Evolutionary conservation across 2,113 vertebrate genomes (phyloP), one percentile per base, ranked within the genome.

Genomic region (Nycticorax nycticorax): DNA sequence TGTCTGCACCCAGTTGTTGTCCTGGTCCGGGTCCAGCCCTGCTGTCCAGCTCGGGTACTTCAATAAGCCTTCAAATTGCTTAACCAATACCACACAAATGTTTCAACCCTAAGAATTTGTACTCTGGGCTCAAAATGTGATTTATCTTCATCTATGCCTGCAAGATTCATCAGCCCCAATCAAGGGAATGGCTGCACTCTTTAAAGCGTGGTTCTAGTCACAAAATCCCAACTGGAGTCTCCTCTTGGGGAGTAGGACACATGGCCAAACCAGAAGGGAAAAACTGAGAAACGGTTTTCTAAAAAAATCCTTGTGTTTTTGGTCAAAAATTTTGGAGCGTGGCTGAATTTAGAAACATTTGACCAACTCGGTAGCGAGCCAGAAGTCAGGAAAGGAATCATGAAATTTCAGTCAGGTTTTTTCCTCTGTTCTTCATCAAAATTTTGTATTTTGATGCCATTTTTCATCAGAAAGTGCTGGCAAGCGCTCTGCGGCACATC

Each of bases 61-160:
- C 92, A 96, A 64, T 93, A 84, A 95, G 90, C 71, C 52, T 94
- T 93, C 88, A 88, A 95, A 95, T 96, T 96, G 92, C 96, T 93
- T 95, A 94, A 97, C 83, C 85, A 96, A 96, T 94, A 92, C 93
- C 96, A 96, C 92, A 94, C 85, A 88, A 95, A 92, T 95, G 56
- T 89, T 96, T 95, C 86, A 94, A 79, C 75, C 37, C 85, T 94
- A 75, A 96, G 93, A 96, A 96, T 89, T 94, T 93, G 89, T 94
- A 85, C 69, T 95, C 77, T 53, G 87, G 84, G 80, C 93, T 93
- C 77, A 57, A 86, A 92, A 89, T 91, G 92, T 96, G 96, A 94
- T 96, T 96, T 97, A 94, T 97, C 92, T 96, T 96, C 90, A 92
- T 96, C 92, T 91, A 10, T 60, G 92, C 45, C 82, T 78, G 45